Percentiles rank a stretch among this genome's conserved stretches.
Evolutionary conservation across 2,113 vertebrate species (phyloP).

Genomic region (Prochilodus magdalenae): DNA sequence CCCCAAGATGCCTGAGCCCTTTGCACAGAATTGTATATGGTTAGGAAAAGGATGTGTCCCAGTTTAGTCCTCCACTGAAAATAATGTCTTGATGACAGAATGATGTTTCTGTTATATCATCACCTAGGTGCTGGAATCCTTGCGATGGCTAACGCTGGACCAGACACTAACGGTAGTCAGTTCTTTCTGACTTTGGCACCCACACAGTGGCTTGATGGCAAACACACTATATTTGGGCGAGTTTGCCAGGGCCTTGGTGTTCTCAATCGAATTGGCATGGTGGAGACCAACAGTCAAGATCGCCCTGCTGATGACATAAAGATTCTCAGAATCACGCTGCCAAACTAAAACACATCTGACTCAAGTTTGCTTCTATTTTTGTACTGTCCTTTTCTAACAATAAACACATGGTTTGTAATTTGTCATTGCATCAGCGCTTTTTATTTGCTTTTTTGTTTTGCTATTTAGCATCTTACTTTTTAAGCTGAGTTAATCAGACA

Average conservation of each 20-base stretch:
- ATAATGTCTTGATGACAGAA: too few relatives aligned
- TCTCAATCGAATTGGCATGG: conserved; percentile 91
- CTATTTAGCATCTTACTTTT: too few relatives aligned
- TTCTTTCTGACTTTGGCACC: conserved; percentile 92
- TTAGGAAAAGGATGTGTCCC: neutral
- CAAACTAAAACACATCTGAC: conserved; percentile 65
- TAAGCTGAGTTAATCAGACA: too few relatives aligned
- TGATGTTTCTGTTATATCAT: neutral
- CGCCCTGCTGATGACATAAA: conserved; percentile 90
- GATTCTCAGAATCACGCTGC: conserved; percentile 82
- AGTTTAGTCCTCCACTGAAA: neutral
- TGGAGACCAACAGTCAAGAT: conserved; percentile 93
- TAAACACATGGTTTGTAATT: conserved; percentile 27
- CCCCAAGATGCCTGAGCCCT: too few relatives aligned
- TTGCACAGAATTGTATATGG: too few relatives aligned
- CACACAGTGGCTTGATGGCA: conserved; percentile 93
- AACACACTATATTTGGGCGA: conserved; percentile 94
- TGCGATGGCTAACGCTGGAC: conserved; percentile 95
- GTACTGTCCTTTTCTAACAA: conserved; percentile 43
- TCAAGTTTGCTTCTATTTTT: conserved; percentile 14
- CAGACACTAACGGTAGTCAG: conserved; percentile 95
- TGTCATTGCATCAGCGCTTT: neutral
- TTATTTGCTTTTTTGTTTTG: too few relatives aligned
- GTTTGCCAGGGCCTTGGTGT: conserved; percentile 89
- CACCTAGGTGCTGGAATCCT: conserved; percentile 90